phyloP scores from a whole-genome alignment of 2,113 vertebrate genomes.

The Meleagris gallopavo region DNA sequence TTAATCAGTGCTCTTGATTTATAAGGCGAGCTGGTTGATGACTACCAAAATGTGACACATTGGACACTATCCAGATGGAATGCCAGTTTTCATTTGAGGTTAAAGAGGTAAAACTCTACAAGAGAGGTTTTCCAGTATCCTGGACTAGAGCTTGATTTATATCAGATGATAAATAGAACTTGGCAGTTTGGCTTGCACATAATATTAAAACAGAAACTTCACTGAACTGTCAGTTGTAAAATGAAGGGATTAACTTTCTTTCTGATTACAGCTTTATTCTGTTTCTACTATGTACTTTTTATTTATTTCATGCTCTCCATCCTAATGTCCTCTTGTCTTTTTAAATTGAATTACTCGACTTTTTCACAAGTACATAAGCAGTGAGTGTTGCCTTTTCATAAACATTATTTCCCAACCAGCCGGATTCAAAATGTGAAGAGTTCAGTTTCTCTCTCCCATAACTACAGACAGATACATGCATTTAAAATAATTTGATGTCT shows the following conservation, averaged over 20 bases:
- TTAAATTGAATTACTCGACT: slow-evolving; percentile 2
- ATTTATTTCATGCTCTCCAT: slow-evolving; percentile 36
- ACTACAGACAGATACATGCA: not conserved
- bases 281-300: slow-evolving; percentile 58
- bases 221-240: slow-evolving; percentile 78
- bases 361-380: not conserved
- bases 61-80: slow-evolving; percentile 84
- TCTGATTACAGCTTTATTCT: slow-evolving; percentile 69
- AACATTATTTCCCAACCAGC: not conserved
- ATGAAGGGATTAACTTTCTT: slow-evolving; percentile 79
- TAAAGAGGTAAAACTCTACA: slow-evolving; percentile 81
- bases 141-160: slow-evolving; percentile 76
- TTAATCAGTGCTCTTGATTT: slow-evolving; percentile 86
- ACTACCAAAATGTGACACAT: slow-evolving; percentile 82
- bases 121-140: slow-evolving; percentile 78
- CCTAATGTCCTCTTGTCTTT: slow-evolving; percentile 36
- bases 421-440: not conserved
- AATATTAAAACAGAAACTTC: slow-evolving; percentile 81
- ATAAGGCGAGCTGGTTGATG: slow-evolving; percentile 80
- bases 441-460: not conserved
- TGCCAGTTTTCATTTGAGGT: slow-evolving; percentile 86
- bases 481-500: not conserved
- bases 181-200: slow-evolving; percentile 78
- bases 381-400: slow-evolving; percentile 19
- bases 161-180: slow-evolving; percentile 80